phyloP scores from a whole-genome alignment of 2,797 vertebrate genomes.

The Hydrophis major region DNA sequence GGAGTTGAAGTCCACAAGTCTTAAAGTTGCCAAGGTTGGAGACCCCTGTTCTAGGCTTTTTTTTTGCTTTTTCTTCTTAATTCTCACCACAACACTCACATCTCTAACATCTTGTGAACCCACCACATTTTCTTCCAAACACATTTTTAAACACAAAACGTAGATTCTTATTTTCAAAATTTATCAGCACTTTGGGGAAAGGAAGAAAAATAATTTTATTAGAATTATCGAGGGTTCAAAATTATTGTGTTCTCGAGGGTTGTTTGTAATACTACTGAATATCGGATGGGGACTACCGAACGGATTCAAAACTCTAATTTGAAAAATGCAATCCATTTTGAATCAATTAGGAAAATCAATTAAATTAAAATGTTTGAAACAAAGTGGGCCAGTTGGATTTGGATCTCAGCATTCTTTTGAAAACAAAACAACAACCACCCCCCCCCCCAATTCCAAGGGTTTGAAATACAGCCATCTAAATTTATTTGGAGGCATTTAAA shows the following conservation, averaged over 20 bases:
- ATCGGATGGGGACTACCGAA: not conserved
- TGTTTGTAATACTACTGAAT: not conserved
- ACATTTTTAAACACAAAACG: not conserved
- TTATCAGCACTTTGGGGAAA: not conserved
- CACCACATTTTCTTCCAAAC: not conserved
- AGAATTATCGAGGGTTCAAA: not conserved
- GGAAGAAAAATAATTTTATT: not conserved
- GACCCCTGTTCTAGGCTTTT: not conserved
- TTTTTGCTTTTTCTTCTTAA: not conserved
- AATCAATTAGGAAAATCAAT: not conserved
- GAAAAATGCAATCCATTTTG: not conserved
- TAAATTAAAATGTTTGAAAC: not conserved
- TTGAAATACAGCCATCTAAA: not conserved
- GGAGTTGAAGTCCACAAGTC: too few species aligned
- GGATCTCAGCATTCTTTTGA: not conserved
- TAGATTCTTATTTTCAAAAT: not conserved
- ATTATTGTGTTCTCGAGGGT: not conserved
- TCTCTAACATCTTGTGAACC: not conserved
- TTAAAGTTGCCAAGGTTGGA: too few species aligned
- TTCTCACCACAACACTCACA: not conserved
- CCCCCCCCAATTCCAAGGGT: not conserved
- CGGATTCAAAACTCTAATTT: not conserved
- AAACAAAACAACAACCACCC: too few species aligned
- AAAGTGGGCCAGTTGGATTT: not conserved
- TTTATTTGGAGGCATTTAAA: not conserved